Base-by-base conservation (phyloP, 2,113 vertebrate species). In the Motacilla tschutschensis region DNA sequence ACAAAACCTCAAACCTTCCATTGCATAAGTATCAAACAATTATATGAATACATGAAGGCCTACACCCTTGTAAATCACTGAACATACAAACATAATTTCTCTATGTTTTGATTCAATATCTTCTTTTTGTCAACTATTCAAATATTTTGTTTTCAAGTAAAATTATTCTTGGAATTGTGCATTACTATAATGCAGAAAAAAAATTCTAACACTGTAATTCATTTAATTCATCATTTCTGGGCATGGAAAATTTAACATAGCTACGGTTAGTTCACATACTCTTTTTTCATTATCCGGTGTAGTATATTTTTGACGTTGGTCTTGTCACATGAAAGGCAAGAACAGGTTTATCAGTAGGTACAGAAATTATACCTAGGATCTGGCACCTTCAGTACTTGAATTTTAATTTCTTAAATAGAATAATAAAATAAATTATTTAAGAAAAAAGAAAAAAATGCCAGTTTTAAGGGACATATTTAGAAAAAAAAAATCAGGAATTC, bases 1-100 rank as follows among this genome's bases (percentile, higher is more conserved):
- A 69, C 10, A 78, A 79, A 44, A 8, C 8, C 4, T 50, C 44
- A 41, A 5, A 17, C 48, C 15, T 82, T 83, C 64, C 38, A 71
- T 57, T 74, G 21, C 1, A 2, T 6, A 65, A 18, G 2, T 66
- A 47, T 19, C 2, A 0, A 26, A 57, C 4, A 47, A 41, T 20
- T 59, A 43, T 18, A 31, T 21, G 17, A 51, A 33, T 4, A 0
- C 36, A 22, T 17, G 22, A 66, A 57, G 12, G 36, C 6, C 11
- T 67, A 46, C 6, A 53, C 6, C 2, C 6, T 50, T 50, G 8
- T 44, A 64, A 8, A 12, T 57, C 28, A 69, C 9, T 64, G n/a
- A 53, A 26, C 9, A 25, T 24, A 4, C 1, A 69, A 36, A 44
- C 3, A 17, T 22, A 46, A 38, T 78, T 76, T 73, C 10, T 67